Conservation (phyloP, 2,888 invertebrate species). For the Heliconius cydno region DNA sequence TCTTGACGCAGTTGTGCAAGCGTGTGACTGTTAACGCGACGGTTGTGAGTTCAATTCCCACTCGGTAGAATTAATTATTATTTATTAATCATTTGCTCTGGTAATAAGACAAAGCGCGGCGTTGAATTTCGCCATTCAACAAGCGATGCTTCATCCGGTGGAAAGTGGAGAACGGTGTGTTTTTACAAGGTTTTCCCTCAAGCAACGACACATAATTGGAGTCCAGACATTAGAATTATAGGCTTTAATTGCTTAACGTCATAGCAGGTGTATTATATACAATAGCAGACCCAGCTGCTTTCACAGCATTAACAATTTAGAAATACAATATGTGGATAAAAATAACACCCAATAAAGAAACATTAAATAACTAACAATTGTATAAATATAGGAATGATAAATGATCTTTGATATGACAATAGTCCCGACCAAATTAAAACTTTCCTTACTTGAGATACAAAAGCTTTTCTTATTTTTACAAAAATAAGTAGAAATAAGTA, state of each 20-base stretch:
- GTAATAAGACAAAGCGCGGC: no score
- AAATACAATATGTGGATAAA: constrained; percentile 43
- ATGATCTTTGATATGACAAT: background rate
- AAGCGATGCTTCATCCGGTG: no score
- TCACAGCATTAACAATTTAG: constrained; percentile 50
- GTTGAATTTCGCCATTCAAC: no score
- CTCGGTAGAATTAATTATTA: no score
- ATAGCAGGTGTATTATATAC: constrained; percentile 60
- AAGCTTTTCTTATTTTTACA: background rate
- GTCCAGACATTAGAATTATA: constrained; percentile 50
- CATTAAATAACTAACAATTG: background rate
- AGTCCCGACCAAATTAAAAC: background rate
- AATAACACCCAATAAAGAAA: constrained; percentile 8
- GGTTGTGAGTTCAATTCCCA: no score
- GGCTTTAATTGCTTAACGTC: constrained; percentile 65
- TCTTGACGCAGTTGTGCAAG: no score
- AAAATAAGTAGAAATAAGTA: background rate
- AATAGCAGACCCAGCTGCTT: constrained; percentile 49
- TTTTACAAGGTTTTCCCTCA: no score
- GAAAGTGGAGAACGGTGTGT: no score
- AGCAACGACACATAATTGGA: constrained; percentile 41
- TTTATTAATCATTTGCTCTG: no score
- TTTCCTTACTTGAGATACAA: background rate
- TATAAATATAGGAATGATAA: constrained; percentile 1
- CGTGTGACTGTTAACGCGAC: no score